phyloP scores from a whole-genome alignment of 2,797 vertebrate genomes.

The Pelobates cultripes region DNA sequence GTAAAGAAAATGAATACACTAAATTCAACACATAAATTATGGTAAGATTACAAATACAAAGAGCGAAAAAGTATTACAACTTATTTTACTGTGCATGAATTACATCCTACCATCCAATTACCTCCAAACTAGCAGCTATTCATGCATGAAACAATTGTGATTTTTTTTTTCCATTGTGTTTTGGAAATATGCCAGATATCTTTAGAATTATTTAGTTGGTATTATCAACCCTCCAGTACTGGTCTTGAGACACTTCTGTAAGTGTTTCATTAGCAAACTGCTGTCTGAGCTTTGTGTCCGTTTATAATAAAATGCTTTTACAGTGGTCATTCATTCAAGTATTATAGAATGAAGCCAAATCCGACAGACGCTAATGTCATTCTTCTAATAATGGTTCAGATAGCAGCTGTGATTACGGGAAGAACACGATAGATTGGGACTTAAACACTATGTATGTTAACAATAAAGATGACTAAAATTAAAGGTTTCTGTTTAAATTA shows the following conservation, averaged over 20 bases:
- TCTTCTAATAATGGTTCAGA: slow-evolving; percentile 38
- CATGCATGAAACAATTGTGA: neutral
- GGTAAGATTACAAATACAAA: too few relatives aligned
- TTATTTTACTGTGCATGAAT: neutral
- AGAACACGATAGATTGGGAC: slow-evolving; percentile 35
- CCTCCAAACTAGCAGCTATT: too few relatives aligned
- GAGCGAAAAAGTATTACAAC: neutral
- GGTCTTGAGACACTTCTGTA: neutral
- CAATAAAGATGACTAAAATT: slow-evolving; percentile 25
- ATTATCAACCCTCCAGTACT: neutral
- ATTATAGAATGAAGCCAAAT: slow-evolving; percentile 22
- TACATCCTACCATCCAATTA: neutral
- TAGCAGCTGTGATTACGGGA: slow-evolving; percentile 24
- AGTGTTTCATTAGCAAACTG: slow-evolving; percentile 5
- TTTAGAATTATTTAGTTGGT: neutral
- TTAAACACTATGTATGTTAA: slow-evolving; percentile 28
- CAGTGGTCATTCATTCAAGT: slow-evolving; percentile 36
- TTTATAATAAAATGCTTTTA: slow-evolving; percentile 4
- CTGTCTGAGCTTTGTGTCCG: neutral
- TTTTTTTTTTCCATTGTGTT: neutral
- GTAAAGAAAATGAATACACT: too few relatives aligned
- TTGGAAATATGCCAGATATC: neutral
- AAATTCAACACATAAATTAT: too few relatives aligned
- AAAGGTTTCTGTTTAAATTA: slow-evolving; percentile 40
- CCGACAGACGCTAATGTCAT: slow-evolving; percentile 30